Evolutionary conservation across 1,140 invertebrate genomes (phyloP).

Genomic region (Sinella curviseta): DNA sequence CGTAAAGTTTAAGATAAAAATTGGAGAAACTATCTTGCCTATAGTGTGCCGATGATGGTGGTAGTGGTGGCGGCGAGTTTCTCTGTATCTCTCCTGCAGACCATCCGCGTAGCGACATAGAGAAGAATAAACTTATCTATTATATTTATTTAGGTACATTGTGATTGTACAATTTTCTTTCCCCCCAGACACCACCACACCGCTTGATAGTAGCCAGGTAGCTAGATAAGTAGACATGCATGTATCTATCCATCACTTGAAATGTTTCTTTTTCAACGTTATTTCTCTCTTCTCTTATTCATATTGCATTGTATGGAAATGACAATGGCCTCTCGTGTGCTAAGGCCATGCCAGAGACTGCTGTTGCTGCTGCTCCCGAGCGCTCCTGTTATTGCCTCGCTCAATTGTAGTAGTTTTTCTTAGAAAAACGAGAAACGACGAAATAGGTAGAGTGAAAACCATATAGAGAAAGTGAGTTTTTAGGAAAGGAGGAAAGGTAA

Average conservation of each 20-base stretch:
- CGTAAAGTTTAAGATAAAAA: neutral
- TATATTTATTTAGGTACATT: neutral
- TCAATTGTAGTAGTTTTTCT: neutral
- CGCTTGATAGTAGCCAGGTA: neutral
- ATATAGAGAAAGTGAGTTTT: too few relatives aligned
- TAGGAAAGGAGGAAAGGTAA: too few relatives aligned
- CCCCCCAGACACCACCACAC: neutral
- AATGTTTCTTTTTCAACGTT: neutral
- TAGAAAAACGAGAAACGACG: neutral
- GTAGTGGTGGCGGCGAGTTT: neutral
- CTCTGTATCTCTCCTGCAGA: neutral
- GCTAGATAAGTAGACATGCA: neutral
- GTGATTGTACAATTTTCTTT: neutral
- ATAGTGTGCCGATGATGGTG: neutral
- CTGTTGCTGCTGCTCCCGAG: neutral
- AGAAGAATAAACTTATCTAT: neutral
- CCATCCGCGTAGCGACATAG: neutral
- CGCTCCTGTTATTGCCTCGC: neutral
- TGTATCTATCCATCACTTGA: neutral
- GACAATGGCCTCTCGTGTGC: conserved; percentile 8
- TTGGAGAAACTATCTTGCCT: neutral
- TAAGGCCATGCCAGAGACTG: too few relatives aligned
- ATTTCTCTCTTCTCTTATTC: conserved; percentile 18
- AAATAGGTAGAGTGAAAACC: neutral
- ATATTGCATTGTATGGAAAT: conserved; percentile 16